Evolutionary conservation across 2,888 invertebrate species (phyloP), one percentile per base, ranked within the genome.

Genomic region (Dynastes tityus): DNA sequence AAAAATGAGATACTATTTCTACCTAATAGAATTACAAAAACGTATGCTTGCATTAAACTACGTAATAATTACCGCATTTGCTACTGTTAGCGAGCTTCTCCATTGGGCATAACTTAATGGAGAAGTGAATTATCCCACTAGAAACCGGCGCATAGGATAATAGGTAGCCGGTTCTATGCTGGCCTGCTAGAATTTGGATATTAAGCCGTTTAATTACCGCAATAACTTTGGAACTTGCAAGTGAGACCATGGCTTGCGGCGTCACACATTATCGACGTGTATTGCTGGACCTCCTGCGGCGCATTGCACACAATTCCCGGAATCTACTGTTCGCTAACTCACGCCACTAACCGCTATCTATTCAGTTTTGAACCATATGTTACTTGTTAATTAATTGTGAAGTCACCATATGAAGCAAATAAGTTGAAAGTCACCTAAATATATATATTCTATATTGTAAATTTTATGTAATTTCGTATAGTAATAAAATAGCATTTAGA

Each of bases 211-310:
- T 70, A 70, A 70, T 70, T 70, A 51, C 70, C 27, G 53, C 70
- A 70, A 70, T 70, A 70, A 70, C 70, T 70, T 70, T 32, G 70
- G 5, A 70, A 70, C 70, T 70, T 70, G 70, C 49, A 70, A 70
- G 70, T 70, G 70, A 70, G 70, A 70, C 53, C 9, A 29, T n/a
- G 27, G 70, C 70, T 53, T 51, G 70, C 27, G 29, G 70, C 53
- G 29, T 70, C 70, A 70, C 53, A 70, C 70, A 53, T 70, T 70
- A 70, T 70, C 70, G 70, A 70, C 70, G 53, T 55, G n/a, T 55
- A 55, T 55, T 55, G 55, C 55, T n/a, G 2, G 55, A n/a, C 55
- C 16, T 16, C 55, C 4, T n/a, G 55, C 55, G 55, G 16, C 5
- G 11, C 53, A 32, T 29, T 70, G 53, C 70, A 70, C 22, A 61